A percentile compares a stretch with the other conserved stretches of the same genome.
These are phyloP conservation scores for Gobius niger DNA, from an alignment of 2,113 vertebrate species.

Conservation along the genomic window DNA sequence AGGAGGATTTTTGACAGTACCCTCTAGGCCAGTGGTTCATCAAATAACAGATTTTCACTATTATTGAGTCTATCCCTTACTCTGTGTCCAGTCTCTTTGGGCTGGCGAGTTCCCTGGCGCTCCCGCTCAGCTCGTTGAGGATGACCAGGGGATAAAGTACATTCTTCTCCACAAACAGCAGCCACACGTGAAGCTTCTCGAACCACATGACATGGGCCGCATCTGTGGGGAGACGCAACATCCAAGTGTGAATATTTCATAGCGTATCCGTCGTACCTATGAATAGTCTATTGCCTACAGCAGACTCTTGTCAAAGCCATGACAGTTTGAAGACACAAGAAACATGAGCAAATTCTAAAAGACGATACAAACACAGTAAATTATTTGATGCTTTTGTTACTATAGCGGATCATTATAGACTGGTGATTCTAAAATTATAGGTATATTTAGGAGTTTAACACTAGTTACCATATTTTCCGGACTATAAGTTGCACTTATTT, in stretches of 20 bases:
- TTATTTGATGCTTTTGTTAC: no score
- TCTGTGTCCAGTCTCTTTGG: conserved; percentile 93
- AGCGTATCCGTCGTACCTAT: background rate
- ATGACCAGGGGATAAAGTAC: conserved; percentile 94
- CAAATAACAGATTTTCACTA: background rate
- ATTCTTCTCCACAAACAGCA: conserved; percentile 96
- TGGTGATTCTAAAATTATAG: no score
- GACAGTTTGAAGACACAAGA: background rate
- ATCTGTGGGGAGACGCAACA: conserved; percentile 70
- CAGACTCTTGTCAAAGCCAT: background rate
- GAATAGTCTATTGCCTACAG: conserved; percentile 3
- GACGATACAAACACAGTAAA: no score
- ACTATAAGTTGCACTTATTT: no score
- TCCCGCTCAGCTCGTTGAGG: conserved; percentile 95
- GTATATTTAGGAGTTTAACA: no score
- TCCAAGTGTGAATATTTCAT: background rate
- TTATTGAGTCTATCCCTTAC: conserved; percentile 53
- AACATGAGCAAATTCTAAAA: background rate
- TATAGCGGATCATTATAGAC: no score
- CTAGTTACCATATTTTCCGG: no score
- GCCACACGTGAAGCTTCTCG: conserved; percentile 96
- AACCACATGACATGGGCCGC: conserved; percentile 99
- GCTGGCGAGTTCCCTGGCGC: conserved; percentile 90
- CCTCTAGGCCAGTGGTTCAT: no score
- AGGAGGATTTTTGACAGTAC: background rate